Base-by-base conservation (phyloP, 2,113 vertebrate genomes). In the Eulacestoma nigropectus region DNA sequence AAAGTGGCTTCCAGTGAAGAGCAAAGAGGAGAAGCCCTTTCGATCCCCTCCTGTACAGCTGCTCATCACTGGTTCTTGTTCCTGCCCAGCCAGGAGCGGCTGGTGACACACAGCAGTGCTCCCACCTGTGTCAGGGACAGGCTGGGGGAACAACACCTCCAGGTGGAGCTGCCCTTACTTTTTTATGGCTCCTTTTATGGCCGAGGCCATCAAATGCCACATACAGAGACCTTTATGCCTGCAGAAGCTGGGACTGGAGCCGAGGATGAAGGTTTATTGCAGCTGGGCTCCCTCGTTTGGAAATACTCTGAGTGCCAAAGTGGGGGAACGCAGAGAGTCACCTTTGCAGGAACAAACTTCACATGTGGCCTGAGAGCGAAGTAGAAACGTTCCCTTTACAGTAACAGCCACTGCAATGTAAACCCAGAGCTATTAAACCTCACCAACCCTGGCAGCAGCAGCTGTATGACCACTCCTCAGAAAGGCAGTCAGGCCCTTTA, bases 91-190 rank as follows among this genome's bases (percentile, higher is more conserved):
- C 63, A 6, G 79, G 46, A 30, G 42, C 0, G 1, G 33, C 41
- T 47, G 62, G 49, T 5, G 56, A 12, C 68, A 11, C 67, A 3
- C 1, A 1, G 76, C 47, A 14, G 2, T 0, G 6, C 8, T 13
- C 47, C 11, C 5, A 1, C 2, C 2, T 0, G 3, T 1, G 11
- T 1, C 37, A 2, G 76, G 12, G 63, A 27, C 64, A 5, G 2
- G 39, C 41, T 19, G 72, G 17, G 47, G 69, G 77, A 55, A 8
- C 21, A 23, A 17, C 47, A 74, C 91, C 82, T 78, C 4, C 9
- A 84, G 91, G 78, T 27, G 80, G 9, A 35, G 55, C 8, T 93
- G 70, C n/a, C 37, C 87, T 94, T 82, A 41, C 4, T 0, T 47
- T 91, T 95, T 87, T 89, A 94, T 15, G 50, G 65, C 57, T 91